Conservation (phyloP, 2,797 vertebrate species). For the Apogon hyalosoma region DNA sequence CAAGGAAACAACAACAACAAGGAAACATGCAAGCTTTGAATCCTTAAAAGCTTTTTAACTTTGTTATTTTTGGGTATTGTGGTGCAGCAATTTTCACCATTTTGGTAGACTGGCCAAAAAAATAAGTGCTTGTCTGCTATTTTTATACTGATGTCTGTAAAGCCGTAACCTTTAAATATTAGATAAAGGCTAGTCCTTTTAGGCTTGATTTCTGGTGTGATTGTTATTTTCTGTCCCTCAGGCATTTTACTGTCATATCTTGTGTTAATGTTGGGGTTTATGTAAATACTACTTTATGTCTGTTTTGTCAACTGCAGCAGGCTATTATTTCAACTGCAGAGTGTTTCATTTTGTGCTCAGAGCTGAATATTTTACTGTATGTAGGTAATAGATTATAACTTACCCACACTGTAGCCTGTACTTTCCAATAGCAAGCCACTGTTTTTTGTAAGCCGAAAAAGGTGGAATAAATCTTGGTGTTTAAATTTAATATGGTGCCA, state of each 20-base stretch:
- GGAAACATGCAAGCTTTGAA: too few relatives aligned
- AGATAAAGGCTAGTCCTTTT: not conserved
- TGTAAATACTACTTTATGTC: conserved; percentile 5
- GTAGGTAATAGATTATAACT: not conserved
- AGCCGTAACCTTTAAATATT: not conserved
- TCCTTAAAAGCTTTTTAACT: too few relatives aligned
- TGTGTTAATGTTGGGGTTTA: not conserved
- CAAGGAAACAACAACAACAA: too few relatives aligned
- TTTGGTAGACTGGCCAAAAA: too few relatives aligned
- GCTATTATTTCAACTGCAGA: not conserved
- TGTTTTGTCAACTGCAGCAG: not conserved
- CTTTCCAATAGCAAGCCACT: not conserved
- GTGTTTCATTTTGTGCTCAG: not conserved
- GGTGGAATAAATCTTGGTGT: conserved; percentile 15
- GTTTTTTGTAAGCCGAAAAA: conserved; percentile 6
- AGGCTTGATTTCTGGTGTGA: too few relatives aligned
- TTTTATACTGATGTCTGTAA: not conserved
- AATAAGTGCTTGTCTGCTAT: not conserved
- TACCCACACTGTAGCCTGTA: not conserved
- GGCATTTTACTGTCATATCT: conserved; percentile 2
- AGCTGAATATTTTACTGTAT: not conserved
- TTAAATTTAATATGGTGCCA: not conserved
- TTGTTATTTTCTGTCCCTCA: not conserved
- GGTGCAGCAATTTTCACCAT: too few relatives aligned
- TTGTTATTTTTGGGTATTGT: too few relatives aligned